A percentile compares a stretch with the other conserved stretches of the same genome.
Conservation (phyloP, 2,888 invertebrate species). For the Pyrrhosoma nymphula region DNA sequence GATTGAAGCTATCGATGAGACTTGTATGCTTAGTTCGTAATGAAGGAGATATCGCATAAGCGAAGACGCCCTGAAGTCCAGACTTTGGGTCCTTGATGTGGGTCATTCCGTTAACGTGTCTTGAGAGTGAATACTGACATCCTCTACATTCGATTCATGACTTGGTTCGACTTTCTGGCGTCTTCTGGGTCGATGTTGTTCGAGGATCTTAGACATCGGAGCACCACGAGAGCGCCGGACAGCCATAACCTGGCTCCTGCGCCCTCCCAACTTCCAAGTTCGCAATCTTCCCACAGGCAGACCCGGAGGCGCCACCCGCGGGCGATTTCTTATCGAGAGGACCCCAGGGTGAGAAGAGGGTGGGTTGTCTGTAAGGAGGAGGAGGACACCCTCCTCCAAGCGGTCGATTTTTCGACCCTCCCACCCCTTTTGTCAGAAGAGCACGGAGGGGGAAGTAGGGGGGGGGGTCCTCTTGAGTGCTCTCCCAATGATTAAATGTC, state of each 20-base stretch:
- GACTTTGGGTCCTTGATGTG: not conserved
- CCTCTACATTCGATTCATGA: not conserved
- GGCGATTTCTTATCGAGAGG: conserved; percentile 14
- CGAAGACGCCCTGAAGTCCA: not conserved
- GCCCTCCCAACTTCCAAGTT: not conserved
- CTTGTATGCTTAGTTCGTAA: too few species aligned
- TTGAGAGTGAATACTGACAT: not conserved
- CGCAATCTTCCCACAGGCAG: conserved; percentile 3
- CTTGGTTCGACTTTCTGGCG: not conserved
- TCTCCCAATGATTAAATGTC: not conserved
- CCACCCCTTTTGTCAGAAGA: not conserved
- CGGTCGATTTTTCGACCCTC: not conserved
- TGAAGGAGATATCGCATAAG: too few species aligned
- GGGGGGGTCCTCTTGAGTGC: not conserved
- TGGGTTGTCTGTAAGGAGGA: not conserved
- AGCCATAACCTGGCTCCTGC: not conserved
- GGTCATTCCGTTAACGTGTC: not conserved
- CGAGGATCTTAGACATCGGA: not conserved
- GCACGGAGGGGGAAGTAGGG: not conserved
- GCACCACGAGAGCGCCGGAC: not conserved
- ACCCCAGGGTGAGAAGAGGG: not conserved
- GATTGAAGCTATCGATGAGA: not conserved
- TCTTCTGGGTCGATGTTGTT: not conserved
- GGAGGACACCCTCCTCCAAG: not conserved
- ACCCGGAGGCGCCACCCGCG: not conserved